Percentiles rank a stretch among this genome's conserved stretches.
Conservation (phyloP, 2,113 vertebrate genomes). For the Aphyosemion australe region DNA sequence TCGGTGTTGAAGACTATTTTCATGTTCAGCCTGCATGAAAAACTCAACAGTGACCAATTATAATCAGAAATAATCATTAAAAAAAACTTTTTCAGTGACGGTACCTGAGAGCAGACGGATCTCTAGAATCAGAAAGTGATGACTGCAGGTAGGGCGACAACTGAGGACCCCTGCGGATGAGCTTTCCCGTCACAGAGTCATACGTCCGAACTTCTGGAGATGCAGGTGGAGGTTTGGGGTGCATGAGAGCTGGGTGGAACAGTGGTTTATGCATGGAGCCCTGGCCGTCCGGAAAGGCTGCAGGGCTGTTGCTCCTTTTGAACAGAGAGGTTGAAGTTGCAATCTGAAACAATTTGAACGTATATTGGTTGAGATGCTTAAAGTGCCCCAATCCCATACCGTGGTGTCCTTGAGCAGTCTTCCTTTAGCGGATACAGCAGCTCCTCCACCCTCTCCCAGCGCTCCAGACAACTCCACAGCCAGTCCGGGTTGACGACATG, state of each 20-base stretch:
- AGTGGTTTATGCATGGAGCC: slow-evolving; percentile 75
- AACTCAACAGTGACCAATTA: too few relatives aligned
- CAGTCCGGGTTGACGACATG: slow-evolving; percentile 95
- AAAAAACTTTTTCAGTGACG: too few relatives aligned
- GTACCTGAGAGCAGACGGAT: slow-evolving; percentile 90
- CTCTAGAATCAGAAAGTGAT: slow-evolving; percentile 77
- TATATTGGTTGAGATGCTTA: too few relatives aligned
- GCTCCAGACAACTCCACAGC: slow-evolving; percentile 97
- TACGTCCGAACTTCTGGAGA: slow-evolving; percentile 85
- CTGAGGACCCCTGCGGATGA: slow-evolving; percentile 85
- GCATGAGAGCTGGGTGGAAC: slow-evolving; percentile 85
- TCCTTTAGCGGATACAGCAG: slow-evolving; percentile 92
- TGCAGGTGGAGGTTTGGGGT: slow-evolving; percentile 75
- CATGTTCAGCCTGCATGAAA: too few relatives aligned
- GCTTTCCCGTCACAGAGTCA: slow-evolving; percentile 91
- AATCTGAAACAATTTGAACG: background rate
- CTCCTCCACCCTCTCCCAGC: slow-evolving; percentile 96
- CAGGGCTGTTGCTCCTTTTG: slow-evolving; percentile 88
- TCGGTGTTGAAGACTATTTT: too few relatives aligned
- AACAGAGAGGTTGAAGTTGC: background rate
- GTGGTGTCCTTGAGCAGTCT: slow-evolving; percentile 83
- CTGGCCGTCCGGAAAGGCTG: slow-evolving; percentile 81
- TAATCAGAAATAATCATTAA: too few relatives aligned
- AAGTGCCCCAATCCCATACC: slow-evolving; percentile 68
- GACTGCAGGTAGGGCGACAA: slow-evolving; percentile 74